Evolutionary conservation across 1,140 invertebrate species (phyloP), one percentile per base, ranked within the genome.

Genomic region (Mya arenaria): DNA sequence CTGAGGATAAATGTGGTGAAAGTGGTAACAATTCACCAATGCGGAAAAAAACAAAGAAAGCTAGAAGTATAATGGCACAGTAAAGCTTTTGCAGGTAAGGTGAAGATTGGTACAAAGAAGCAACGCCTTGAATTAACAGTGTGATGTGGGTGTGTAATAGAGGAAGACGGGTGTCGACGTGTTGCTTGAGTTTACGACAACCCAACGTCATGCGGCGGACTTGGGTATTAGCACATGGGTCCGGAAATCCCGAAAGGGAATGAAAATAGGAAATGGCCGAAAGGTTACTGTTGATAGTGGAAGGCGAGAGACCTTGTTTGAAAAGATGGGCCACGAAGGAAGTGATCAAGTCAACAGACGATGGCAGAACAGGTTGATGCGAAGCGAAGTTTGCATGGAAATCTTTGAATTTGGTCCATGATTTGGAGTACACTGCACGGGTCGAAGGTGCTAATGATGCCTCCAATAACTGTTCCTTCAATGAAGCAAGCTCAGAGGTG

Each of bases 211-310:
- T 52, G 1, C 68, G 41, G 1, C 28, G 10, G 1, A 56, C 52
- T 55, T 32, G 4, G 3, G 10, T 52, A 4, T 23, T 8, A 13
- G 0, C 19, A 36, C 68, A 72, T 32, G 68, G 68, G 28, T 72
- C 48, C 13, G 30, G 39, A 10, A 32, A 56, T 52, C 30, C 48
- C 10, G 30, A 1, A 1, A 72, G 19, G 28, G 3, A 30, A 23
- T 72, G 48, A 55, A 30, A 55, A 34, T 32, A 72, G 10, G 68
- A 2, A 32, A 72, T 56, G 1, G 68, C 68, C 4, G 68, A 72
- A 5, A 72, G 68, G 32, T 72, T 39, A 36, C 68, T 72, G 32
- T 48, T 72, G 4, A 72, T 72, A 15, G 68, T 72, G 4, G 68
- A 52, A 30, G 68, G 68, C 1, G 68, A 39, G 1, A 52, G n/a